Conservation (phyloP, 2,797 vertebrate species). For the Falco naumanni region DNA sequence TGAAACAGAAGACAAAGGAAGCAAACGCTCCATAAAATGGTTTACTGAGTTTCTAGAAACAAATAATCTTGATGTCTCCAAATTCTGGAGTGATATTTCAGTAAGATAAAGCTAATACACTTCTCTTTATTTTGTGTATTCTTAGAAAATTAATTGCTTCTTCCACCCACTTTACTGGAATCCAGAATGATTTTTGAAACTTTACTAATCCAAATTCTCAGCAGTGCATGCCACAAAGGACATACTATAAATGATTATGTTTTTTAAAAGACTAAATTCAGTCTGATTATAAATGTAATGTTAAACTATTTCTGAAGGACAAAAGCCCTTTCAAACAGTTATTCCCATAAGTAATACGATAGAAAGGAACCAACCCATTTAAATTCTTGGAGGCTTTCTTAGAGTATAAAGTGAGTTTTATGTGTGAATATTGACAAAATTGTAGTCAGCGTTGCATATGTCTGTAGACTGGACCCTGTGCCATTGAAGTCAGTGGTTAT, state of each 20-base stretch:
- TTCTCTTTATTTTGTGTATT: slow-evolving; percentile 3
- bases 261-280: background rate
- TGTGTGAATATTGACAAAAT: background rate
- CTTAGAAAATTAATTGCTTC: slow-evolving; percentile 8
- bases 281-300: background rate
- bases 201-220: background rate
- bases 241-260: background rate
- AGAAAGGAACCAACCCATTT: background rate
- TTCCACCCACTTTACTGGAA: background rate
- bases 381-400: background rate
- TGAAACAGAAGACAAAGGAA: slow-evolving; percentile 95
- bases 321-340: background rate
- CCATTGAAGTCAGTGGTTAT: background rate
- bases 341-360: background rate
- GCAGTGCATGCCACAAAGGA: background rate
- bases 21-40: slow-evolving; percentile 97
- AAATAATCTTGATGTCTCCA: slow-evolving; percentile 93
- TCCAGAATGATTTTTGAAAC: background rate
- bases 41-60: slow-evolving; percentile 95
- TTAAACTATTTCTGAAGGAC: background rate
- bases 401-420: background rate
- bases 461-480: background rate
- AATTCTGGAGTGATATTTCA: slow-evolving; percentile 98
- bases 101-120: slow-evolving; percentile 80
- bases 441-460: background rate